Evolutionary conservation across 2,113 vertebrate species (phyloP).

Genomic region (Cyanoramphus novaezelandiae): DNA sequence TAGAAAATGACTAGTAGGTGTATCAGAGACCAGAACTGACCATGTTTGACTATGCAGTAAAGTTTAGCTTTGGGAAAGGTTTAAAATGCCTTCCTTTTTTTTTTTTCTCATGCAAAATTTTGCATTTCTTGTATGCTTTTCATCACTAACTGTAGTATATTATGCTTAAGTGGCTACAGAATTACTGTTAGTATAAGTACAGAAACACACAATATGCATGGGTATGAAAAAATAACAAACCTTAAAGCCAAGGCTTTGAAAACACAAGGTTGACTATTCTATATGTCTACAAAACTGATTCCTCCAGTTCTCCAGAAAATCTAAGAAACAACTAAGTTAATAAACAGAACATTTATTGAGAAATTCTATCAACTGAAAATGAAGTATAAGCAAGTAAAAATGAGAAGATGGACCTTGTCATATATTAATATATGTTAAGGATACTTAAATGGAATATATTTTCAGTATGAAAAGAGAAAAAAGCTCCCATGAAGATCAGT

Average conservation of each 20-base stretch:
- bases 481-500: not conserved
- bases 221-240: not conserved
- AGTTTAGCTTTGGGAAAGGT: not conserved
- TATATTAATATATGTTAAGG: not conserved
- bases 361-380: not conserved
- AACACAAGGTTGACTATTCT: not conserved
- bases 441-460: not conserved
- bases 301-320: not conserved
- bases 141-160: not conserved
- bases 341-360: not conserved
- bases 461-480: not conserved
- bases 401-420: not conserved
- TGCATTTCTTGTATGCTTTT: not conserved
- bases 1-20: not conserved
- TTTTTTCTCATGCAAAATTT: accelerated
- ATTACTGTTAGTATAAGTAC: not conserved
- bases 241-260: not conserved
- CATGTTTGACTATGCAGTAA: not conserved
- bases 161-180: not conserved
- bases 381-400: not conserved
- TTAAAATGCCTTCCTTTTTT: not conserved
- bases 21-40: not conserved
- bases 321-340: not conserved
- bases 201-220: not conserved
- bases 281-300: not conserved